Evolutionary conservation across 2,797 vertebrate genomes (phyloP).

Genomic region (Cuniculus paca): DNA sequence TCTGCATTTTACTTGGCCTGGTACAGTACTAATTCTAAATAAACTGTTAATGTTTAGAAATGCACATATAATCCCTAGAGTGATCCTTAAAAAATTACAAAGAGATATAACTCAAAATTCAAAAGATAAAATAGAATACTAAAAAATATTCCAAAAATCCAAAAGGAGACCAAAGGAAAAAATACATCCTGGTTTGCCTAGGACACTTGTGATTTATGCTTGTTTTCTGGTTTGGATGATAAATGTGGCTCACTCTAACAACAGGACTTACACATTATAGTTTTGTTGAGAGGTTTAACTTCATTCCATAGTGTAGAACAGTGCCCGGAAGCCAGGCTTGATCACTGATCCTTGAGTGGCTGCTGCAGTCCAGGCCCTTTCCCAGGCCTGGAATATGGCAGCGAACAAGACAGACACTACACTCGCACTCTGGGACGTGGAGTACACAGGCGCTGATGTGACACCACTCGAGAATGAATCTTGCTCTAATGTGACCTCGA

Average conservation of each 20-base stretch:
- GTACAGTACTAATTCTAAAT: constrained; percentile 4
- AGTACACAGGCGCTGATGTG: neutral
- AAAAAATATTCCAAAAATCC: neutral
- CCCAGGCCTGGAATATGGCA: neutral
- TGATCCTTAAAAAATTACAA: neutral
- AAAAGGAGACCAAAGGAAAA: neutral
- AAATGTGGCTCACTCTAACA: neutral
- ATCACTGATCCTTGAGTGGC: neutral
- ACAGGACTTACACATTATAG: neutral
- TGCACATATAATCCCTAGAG: neutral
- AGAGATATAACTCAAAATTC: neutral
- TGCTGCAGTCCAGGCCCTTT: neutral
- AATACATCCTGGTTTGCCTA: neutral
- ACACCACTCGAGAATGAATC: neutral
- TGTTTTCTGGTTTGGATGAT: neutral
- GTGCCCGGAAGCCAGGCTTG: neutral
- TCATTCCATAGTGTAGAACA: neutral
- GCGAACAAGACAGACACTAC: too few relatives aligned
- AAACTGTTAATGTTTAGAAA: neutral
- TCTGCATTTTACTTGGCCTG: neutral
- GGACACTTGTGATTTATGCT: neutral
- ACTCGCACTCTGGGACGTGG: neutral
- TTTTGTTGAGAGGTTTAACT: neutral
- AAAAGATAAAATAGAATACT: neutral
- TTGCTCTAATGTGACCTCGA: neutral